phyloP scores from a whole-genome alignment of 2,797 vertebrate species.

The Heterohyrax brucei region DNA sequence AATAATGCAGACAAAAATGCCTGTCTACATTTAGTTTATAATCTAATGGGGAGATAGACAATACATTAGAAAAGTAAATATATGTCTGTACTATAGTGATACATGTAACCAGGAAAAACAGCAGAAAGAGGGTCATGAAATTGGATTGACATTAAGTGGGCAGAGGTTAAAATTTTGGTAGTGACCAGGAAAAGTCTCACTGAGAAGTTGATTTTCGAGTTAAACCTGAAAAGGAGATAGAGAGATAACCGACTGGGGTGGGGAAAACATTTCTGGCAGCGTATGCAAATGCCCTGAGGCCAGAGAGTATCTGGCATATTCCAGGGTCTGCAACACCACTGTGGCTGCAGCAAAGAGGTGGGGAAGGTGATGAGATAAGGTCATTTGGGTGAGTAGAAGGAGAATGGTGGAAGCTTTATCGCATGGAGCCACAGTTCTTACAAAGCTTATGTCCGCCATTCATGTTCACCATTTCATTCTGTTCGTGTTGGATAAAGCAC shows the following conservation, averaged over 20 bases:
- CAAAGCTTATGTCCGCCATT: too few species aligned
- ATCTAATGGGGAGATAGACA: neutral
- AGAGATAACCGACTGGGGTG: neutral
- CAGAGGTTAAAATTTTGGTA: neutral
- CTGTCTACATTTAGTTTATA: neutral
- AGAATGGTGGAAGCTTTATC: too few species aligned
- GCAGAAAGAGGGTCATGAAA: neutral
- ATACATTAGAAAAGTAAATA: neutral
- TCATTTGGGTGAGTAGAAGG: neutral
- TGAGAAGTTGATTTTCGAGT: constrained; percentile 10
- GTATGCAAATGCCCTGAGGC: neutral
- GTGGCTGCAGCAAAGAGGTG: neutral
- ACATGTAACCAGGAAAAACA: neutral
- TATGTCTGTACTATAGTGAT: neutral
- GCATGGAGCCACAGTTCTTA: neutral
- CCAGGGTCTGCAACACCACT: neutral
- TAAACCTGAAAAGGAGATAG: neutral
- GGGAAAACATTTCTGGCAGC: neutral
- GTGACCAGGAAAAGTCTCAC: neutral
- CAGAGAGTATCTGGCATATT: neutral
- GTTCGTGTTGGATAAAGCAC: too few species aligned
- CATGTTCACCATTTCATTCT: too few species aligned
- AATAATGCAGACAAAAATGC: neutral
- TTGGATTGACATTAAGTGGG: neutral
- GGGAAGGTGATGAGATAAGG: neutral